Conservation (phyloP, 2,113 vertebrate species). For the Athene noctua region DNA sequence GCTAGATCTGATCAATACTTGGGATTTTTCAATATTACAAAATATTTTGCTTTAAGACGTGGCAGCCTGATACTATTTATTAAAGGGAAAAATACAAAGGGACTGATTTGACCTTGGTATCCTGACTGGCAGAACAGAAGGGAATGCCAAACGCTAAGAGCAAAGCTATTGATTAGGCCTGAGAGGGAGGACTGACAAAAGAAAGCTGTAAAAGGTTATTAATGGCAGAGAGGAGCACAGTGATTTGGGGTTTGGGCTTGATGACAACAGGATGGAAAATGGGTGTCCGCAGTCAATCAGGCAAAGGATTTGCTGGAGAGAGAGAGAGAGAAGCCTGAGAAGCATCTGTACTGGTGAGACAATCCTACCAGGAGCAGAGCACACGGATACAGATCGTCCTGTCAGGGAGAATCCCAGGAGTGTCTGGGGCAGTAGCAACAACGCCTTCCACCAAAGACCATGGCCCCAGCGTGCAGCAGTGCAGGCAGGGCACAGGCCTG, state of each 20-base stretch:
- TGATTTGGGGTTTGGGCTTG: neutral
- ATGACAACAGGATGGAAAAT: neutral
- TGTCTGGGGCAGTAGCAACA: neutral
- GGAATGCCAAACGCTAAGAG: conserved; percentile 43
- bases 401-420: neutral
- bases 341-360: neutral
- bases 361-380: neutral
- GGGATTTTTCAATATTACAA: neutral
- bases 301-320: neutral
- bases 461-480: neutral
- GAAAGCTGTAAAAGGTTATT: neutral
- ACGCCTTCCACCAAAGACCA: neutral
- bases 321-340: neutral
- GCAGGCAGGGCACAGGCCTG: neutral
- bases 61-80: neutral
- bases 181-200: neutral
- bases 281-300: neutral
- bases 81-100: neutral
- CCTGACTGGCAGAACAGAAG: neutral
- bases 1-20: too few relatives aligned
- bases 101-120: conserved; percentile 20
- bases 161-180: conserved; percentile 37
- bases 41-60: neutral
- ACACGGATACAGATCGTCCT: neutral
- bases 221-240: neutral